A percentile compares a stretch with the other conserved stretches of the same genome.
phyloP scores from a whole-genome alignment of 1,140 invertebrate genomes.

The Pseudomyrmex flavicornis region DNA sequence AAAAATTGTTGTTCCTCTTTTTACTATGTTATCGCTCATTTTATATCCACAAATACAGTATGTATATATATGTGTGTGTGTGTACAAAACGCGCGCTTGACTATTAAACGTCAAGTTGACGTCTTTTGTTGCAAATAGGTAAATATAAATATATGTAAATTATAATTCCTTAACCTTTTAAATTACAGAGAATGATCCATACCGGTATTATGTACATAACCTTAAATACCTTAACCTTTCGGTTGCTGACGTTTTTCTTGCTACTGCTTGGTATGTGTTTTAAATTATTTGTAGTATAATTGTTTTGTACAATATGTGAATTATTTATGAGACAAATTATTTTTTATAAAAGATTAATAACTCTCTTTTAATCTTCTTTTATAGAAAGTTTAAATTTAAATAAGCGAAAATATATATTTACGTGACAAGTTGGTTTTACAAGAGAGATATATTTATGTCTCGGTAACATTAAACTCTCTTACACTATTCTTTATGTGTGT shows the following conservation, averaged over 20 bases:
- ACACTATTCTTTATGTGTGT: no score
- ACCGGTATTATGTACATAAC: neutral
- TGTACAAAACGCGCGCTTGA: no score
- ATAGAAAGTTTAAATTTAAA: no score
- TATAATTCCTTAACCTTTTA: neutral
- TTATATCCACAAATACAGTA: neutral
- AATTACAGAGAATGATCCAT: neutral
- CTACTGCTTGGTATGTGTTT: neutral
- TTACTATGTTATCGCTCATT: conserved; percentile 71
- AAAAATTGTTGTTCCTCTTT: conserved; percentile 85
- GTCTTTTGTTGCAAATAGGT: neutral
- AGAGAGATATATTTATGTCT: no score
- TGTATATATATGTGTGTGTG: no score
- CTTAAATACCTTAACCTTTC: neutral
- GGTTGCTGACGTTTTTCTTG: neutral
- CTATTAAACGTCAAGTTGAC: no score
- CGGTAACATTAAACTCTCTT: no score
- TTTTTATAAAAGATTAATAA: no score
- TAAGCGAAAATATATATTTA: no score
- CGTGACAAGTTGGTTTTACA: no score
- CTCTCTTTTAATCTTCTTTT: no score
- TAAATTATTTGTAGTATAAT: neutral
- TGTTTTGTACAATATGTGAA: neutral
- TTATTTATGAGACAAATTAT: neutral
- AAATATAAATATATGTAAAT: neutral